These are phyloP conservation scores for Augiades crinisus DNA, from an alignment of 2,888 invertebrate species.

Conservation along the genomic window DNA sequence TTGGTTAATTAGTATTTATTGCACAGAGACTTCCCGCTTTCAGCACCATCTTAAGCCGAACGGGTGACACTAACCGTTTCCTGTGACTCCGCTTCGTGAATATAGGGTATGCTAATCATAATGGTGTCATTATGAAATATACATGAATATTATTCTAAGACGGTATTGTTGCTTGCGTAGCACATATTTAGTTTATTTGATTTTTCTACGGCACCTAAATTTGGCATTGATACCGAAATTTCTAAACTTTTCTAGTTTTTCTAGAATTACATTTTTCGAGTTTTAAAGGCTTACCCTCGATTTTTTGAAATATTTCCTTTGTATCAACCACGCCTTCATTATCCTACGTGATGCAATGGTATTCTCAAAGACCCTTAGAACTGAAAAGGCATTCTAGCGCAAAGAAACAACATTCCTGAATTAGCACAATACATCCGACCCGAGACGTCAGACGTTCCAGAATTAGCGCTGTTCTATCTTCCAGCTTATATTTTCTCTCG, in stretches of 20 bases:
- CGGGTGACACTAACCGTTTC: constrained; percentile 9
- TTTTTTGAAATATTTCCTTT: too few relatives aligned
- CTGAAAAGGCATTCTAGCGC: not conserved
- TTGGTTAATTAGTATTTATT: constrained; percentile 63
- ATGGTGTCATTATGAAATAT: constrained; percentile 2
- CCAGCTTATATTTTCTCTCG: not conserved
- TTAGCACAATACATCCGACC: constrained; percentile 5
- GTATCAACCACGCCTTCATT: too few relatives aligned
- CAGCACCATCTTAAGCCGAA: constrained; percentile 31
- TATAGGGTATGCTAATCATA: not conserved
- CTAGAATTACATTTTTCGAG: too few relatives aligned
- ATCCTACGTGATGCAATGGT: too few relatives aligned
- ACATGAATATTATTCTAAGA: too few relatives aligned
- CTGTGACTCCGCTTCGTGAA: constrained; percentile 2
- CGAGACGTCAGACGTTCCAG: not conserved
- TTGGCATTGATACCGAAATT: too few relatives aligned
- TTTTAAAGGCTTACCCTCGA: too few relatives aligned
- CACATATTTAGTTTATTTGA: too few relatives aligned
- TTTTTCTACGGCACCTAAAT: too few relatives aligned
- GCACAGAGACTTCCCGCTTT: constrained; percentile 36
- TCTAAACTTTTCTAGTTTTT: too few relatives aligned
- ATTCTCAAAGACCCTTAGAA: too few relatives aligned
- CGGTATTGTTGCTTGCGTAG: too few relatives aligned
- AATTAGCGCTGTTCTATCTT: constrained; percentile 14
- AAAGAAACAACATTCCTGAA: constrained; percentile 5